Base-by-base conservation (phyloP, 2,113 vertebrate species). In the Progne subis region DNA sequence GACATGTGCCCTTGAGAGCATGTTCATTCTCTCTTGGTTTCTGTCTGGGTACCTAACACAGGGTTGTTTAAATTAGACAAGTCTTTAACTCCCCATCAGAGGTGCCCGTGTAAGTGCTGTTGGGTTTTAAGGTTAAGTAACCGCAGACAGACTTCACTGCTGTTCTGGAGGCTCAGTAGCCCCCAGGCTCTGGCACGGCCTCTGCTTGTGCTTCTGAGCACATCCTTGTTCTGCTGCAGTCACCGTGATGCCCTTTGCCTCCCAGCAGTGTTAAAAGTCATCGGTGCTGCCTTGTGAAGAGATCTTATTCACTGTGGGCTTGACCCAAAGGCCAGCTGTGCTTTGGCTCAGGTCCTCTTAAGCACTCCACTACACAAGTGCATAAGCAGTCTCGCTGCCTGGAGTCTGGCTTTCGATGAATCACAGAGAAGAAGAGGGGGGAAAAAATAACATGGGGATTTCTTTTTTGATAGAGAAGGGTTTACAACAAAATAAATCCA, bases 401-500 rank as follows among this genome's bases (percentile, higher is more conserved):
- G 11, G 39, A 71, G 34, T 71, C 65, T 81, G 88, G 60, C 85
- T 88, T 83, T 88, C 76, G 76, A 90, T 93, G 64, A 94, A 88
- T 88, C 71, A 53, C 55, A 52, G 86, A 72, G 44, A 37, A 60
- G 70, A 60, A 49, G 34, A 60, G 43, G 21, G 28, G 2, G 1
- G 7, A 50, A 50, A 60, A 69, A 49, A 64, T 26, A 47, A 83
- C 69, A 52, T 39, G 80, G 28, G 82, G 65, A 81, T 82, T 93
- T 96, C 44, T 82, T 67, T 88, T 86, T 78, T 81, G 25, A 79
- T 90, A 95, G 82, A 64, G 70, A 76, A 92, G 86, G 72, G 44
- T 93, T 95, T 97, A 92, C 90, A 85, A 95, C 95, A 93, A 92
- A 94, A 93, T 92, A 96, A 96, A 96, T 95, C 93, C 93, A 94